These are phyloP conservation scores for Sinelater perroti DNA, from an alignment of 2,888 invertebrate species.

Conservation along the genomic window DNA sequence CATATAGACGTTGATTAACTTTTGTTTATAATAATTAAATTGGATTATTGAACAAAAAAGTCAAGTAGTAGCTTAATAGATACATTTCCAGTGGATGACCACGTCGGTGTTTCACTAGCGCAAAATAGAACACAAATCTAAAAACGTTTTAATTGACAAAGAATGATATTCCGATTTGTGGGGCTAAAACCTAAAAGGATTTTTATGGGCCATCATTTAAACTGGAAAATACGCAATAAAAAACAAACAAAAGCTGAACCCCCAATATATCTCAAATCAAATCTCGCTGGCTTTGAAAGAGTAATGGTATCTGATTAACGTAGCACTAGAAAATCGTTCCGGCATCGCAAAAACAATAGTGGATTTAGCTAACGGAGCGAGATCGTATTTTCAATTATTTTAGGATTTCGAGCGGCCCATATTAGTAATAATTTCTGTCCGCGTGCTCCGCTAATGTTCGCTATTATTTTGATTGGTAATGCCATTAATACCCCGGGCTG, in stretches of 20 bases:
- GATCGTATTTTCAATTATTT: conserved; percentile 37
- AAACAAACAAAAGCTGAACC: conserved; percentile 25
- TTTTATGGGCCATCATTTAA: conserved; percentile 22
- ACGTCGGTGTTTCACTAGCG: too few relatives aligned
- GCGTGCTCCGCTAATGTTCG: conserved; percentile 25
- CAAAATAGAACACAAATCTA: too few relatives aligned
- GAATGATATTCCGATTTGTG: conserved; percentile 6
- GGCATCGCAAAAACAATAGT: conserved; percentile 29
- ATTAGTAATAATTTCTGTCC: conserved; percentile 32
- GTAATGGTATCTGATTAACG: conserved; percentile 33
- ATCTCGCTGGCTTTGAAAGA: conserved; percentile 29
- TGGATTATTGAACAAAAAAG: too few relatives aligned
- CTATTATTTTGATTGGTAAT: conserved; percentile 34
- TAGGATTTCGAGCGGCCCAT: conserved; percentile 30
- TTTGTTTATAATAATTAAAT: too few relatives aligned
- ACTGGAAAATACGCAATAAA: conserved; percentile 28
- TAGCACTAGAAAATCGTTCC: conserved; percentile 32
- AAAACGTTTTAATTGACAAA: too few relatives aligned
- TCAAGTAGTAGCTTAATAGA: too few relatives aligned
- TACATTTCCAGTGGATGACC: too few relatives aligned
- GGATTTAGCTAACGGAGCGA: conserved; percentile 23
- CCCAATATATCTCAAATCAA: conserved; percentile 32
- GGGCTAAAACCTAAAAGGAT: neutral
- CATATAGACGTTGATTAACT: too few relatives aligned
- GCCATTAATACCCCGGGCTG: conserved; percentile 28